These are phyloP conservation scores for Brachionus rotundiformis DNA, from an alignment of 1,140 invertebrate species.

Conservation along the genomic window DNA sequence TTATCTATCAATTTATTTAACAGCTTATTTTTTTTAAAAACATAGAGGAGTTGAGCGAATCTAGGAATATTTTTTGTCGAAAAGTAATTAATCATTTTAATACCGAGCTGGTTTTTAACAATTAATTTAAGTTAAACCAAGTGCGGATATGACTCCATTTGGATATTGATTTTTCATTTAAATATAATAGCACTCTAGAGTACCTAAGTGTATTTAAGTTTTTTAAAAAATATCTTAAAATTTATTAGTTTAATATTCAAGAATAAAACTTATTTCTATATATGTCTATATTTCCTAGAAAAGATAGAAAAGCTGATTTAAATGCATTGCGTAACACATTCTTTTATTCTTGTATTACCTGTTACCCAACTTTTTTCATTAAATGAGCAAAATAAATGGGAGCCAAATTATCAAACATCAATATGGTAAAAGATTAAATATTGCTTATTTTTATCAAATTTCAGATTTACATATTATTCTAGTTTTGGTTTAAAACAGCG, in stretches of 20 bases:
- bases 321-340: background rate
- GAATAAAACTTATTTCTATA: too few species aligned
- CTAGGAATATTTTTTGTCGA: background rate
- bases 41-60: too few species aligned
- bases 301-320: background rate
- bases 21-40: too few species aligned
- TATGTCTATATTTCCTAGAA: background rate
- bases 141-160: background rate
- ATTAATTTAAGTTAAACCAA: background rate
- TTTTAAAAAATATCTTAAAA: background rate
- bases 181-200: background rate
- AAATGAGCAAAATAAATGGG: too few species aligned
- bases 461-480: background rate
- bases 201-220: background rate
- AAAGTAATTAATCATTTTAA: slow-evolving; percentile 4
- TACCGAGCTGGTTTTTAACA: background rate
- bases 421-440: background rate
- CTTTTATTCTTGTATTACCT: background rate
- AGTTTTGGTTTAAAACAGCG: background rate
- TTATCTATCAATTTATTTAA: too few species aligned
- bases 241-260: background rate
- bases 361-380: background rate
- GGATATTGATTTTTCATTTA: background rate
- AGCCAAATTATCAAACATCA: background rate
- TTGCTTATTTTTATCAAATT: background rate